Percentiles rank a stretch among this genome's conserved stretches.
These are phyloP conservation scores for Lithophane socia DNA, from an alignment of 2,888 invertebrate genomes.

Conservation along the genomic window DNA sequence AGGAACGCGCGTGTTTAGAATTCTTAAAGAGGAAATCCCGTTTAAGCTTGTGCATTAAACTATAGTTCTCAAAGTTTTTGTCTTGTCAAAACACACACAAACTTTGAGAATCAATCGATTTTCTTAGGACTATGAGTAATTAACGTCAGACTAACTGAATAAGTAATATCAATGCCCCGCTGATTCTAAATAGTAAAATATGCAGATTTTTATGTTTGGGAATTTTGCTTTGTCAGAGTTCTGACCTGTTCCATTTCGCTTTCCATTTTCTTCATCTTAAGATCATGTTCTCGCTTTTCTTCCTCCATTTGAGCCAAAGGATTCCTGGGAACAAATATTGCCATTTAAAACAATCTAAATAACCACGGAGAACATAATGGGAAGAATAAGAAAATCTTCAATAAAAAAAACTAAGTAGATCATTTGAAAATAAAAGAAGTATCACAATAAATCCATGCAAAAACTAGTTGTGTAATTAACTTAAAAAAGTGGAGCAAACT, in stretches of 20 bases:
- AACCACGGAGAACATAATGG: neutral
- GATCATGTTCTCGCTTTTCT: constrained; percentile 98
- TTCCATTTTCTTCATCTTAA: constrained; percentile 99
- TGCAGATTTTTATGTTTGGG: neutral
- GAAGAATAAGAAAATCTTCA: constrained; percentile 4
- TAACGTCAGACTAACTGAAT: neutral
- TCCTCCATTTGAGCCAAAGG: constrained; percentile 99
- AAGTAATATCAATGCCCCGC: neutral
- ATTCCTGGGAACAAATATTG: constrained; percentile 92
- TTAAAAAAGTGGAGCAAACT: neutral
- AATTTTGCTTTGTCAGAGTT: neutral
- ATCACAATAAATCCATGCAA: constrained; percentile 61
- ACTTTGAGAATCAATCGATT: neutral
- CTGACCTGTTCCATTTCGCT: constrained; percentile 97
- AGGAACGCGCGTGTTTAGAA: too few species aligned
- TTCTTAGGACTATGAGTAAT: neutral
- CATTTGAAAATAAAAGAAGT: constrained; percentile 13
- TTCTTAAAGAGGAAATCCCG: neutral
- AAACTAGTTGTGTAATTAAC: constrained; percentile 1
- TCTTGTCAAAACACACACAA: neutral
- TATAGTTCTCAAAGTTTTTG: neutral
- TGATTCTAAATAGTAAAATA: neutral
- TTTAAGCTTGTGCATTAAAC: neutral
- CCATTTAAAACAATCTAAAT: constrained; percentile 39
- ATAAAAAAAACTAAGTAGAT: neutral